phyloP scores from a whole-genome alignment of 1,140 invertebrate genomes.

The Palaemon carinicauda region DNA sequence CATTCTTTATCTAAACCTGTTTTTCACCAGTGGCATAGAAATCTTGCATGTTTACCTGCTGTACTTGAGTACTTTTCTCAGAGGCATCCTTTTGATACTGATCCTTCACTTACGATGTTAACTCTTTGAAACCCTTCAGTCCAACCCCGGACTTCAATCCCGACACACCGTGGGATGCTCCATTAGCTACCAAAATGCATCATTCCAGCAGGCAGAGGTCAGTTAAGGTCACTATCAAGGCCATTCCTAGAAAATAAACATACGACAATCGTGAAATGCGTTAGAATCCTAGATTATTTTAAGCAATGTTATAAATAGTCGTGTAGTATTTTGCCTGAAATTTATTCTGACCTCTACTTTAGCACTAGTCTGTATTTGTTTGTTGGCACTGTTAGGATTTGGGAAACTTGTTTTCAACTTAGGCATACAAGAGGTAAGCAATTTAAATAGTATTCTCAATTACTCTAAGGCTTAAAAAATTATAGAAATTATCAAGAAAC shows the following conservation, averaged over 20 bases:
- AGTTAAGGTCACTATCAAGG: not conserved
- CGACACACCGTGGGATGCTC: conserved; percentile 59
- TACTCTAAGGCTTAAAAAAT: too few species aligned
- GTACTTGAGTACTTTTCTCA: not conserved
- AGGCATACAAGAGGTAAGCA: too few species aligned
- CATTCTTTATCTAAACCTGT: not conserved
- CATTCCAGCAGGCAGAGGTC: not conserved
- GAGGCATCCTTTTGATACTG: not conserved
- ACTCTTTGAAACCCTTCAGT: conserved; percentile 7
- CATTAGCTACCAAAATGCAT: conserved; percentile 22
- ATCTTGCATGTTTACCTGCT: not conserved
- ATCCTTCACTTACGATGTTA: conserved; percentile 3
- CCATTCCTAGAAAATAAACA: not conserved
- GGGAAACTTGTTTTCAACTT: too few species aligned
- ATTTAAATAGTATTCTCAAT: too few species aligned
- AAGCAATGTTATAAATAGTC: too few species aligned
- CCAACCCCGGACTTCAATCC: conserved; percentile 46
- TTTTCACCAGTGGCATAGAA: not conserved
- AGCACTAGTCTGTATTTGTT: too few species aligned
- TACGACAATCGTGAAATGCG: not conserved
- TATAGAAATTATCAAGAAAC: too few species aligned
- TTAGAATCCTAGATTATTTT: not conserved
- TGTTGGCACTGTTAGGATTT: too few species aligned
- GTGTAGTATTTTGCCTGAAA: too few species aligned
- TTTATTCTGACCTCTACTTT: too few species aligned